Percentiles rank a stretch among this genome's conserved stretches.
These are phyloP conservation scores for Drosophila truncata DNA, from an alignment of 1,140 invertebrate genomes.

Conservation along the genomic window DNA sequence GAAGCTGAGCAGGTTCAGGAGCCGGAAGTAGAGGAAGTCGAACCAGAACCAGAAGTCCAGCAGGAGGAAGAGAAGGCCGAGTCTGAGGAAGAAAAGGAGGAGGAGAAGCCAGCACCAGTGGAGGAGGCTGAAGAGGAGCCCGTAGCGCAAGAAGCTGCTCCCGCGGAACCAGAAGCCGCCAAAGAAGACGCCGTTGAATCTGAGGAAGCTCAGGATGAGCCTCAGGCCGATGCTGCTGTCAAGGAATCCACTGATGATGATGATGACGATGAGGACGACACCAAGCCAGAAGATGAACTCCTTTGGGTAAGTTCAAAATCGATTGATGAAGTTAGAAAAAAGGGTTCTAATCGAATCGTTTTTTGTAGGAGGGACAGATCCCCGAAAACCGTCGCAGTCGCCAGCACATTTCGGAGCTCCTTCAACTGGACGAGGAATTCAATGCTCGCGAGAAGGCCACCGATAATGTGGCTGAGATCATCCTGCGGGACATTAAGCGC, in stretches of 20 bases:
- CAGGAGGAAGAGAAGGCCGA: constrained; percentile 33
- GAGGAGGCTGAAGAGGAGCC: constrained; percentile 81
- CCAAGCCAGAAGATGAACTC: constrained; percentile 87
- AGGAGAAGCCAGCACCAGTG: constrained; percentile 38
- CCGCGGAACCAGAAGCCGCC: constrained; percentile 45
- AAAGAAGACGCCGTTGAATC: constrained; percentile 54
- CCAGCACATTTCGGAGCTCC: constrained; percentile 92
- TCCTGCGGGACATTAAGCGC: constrained; percentile 94
- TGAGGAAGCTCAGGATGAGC: constrained; percentile 42
- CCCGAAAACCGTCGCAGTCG: constrained; percentile 91
- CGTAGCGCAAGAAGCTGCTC: constrained; percentile 39
- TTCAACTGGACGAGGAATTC: constrained; percentile 92
- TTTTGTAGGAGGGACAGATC: constrained; percentile 88
- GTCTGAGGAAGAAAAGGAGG: constrained; percentile 50
- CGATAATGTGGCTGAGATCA: constrained; percentile 90
- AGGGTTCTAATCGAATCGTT: too few relatives aligned
- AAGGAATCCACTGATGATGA: constrained; percentile 50
- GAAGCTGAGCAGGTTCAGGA: constrained; percentile 15
- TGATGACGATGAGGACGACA: constrained; percentile 81
- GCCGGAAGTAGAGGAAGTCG: constrained; percentile 5
- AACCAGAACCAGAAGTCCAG: constrained; percentile 30
- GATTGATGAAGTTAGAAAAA: too few relatives aligned
- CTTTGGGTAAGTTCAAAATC: constrained; percentile 85
- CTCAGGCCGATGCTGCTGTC: constrained; percentile 33
- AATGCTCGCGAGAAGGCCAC: constrained; percentile 90